Conservation (phyloP, 1,140 invertebrate species). For the Macrostomum lignano region DNA sequence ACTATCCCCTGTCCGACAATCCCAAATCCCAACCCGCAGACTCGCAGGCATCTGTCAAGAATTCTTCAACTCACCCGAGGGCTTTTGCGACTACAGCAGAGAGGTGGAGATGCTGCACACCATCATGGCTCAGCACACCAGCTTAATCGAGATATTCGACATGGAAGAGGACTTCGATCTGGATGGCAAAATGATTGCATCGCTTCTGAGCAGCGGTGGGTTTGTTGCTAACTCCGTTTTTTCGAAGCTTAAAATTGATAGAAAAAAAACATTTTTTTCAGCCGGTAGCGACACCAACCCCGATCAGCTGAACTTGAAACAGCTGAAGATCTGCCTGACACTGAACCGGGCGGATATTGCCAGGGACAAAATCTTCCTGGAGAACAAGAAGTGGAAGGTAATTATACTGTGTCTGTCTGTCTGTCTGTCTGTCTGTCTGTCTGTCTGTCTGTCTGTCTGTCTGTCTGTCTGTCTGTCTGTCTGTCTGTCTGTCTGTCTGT, state of each 20-base stretch:
- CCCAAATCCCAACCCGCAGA: too few species aligned
- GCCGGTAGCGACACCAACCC: slow-evolving; percentile 5
- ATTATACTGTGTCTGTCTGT: neutral
- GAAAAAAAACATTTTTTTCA: neutral
- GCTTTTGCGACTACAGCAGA: neutral
- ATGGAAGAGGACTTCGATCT: slow-evolving; percentile 12
- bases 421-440: slow-evolving; percentile 1
- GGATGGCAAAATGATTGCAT: slow-evolving; percentile 13
- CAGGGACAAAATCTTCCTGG: slow-evolving; percentile 23
- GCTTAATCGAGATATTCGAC: slow-evolving; percentile 11
- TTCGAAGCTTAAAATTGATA: too few species aligned
- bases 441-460: slow-evolving; percentile 2
- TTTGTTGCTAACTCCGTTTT: too few species aligned
- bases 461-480: too few species aligned
- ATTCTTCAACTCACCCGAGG: too few species aligned
- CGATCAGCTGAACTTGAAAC: slow-evolving; percentile 24
- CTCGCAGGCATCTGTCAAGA: too few species aligned
- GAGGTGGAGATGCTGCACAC: neutral
- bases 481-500: too few species aligned
- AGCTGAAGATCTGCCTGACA: slow-evolving; percentile 13
- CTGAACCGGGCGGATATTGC: slow-evolving; percentile 31
- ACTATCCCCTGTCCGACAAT: too few species aligned
- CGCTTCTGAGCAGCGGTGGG: slow-evolving; percentile 9
- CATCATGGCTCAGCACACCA: slow-evolving; percentile 1
- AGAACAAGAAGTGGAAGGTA: slow-evolving; percentile 7